Conservation (phyloP, 2,888 invertebrate genomes). For the Melikaiella ostensackeni region DNA sequence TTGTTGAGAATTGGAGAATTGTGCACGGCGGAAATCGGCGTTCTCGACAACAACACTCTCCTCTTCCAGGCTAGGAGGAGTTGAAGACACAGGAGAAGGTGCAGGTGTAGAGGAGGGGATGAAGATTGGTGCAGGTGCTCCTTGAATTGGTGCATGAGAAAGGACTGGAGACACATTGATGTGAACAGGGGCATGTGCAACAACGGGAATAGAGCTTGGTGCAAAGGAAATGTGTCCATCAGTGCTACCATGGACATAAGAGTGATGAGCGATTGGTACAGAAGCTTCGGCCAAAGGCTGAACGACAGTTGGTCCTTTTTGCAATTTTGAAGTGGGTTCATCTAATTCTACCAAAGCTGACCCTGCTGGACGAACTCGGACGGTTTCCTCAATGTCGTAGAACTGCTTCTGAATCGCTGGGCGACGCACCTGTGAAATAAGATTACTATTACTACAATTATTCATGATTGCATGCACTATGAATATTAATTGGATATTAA, state of each 20-base stretch:
- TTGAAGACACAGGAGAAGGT: conserved; percentile 53
- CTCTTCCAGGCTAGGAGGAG: conserved; percentile 59
- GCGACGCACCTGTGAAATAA: conserved; percentile 77
- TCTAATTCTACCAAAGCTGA: conserved; percentile 81
- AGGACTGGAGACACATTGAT: conserved; percentile 53
- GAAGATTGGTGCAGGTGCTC: conserved; percentile 66
- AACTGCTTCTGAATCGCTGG: conserved; percentile 83
- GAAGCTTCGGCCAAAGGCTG: conserved; percentile 63
- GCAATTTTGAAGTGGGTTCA: conserved; percentile 80
- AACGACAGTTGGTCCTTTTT: conserved; percentile 78
- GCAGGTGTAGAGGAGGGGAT: conserved; percentile 52
- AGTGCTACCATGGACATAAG: conserved; percentile 55
- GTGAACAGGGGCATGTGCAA: conserved; percentile 56
- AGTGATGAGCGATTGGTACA: conserved; percentile 57
- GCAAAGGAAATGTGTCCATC: conserved; percentile 55
- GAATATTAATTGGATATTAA: not conserved
- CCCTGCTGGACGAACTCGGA: conserved; percentile 81
- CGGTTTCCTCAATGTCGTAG: conserved; percentile 82
- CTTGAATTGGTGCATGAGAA: conserved; percentile 67
- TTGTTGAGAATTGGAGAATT: conserved; percentile 49
- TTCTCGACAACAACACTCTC: conserved; percentile 73
- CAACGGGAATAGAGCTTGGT: conserved; percentile 51
- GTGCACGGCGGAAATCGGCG: conserved; percentile 66
- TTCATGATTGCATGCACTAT: not conserved
- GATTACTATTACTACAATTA: not conserved